These are phyloP conservation scores for Hypocryptadius cinnamomeus DNA, from an alignment of 2,113 vertebrate genomes.

Conservation along the genomic window DNA sequence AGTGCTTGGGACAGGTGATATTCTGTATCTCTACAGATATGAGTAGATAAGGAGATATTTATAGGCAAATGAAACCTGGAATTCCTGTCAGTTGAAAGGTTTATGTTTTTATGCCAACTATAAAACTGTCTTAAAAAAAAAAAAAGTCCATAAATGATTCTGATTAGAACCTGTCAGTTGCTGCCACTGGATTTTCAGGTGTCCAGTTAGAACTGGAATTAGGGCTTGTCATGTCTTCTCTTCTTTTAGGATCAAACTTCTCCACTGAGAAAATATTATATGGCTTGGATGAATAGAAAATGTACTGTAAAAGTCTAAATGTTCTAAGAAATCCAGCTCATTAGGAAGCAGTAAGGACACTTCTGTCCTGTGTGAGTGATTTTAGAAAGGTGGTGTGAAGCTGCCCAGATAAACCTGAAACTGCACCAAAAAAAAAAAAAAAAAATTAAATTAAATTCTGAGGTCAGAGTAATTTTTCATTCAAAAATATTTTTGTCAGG, in stretches of 20 bases:
- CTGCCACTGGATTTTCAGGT: neutral
- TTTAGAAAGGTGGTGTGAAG: neutral
- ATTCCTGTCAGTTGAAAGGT: neutral
- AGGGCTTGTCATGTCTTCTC: neutral
- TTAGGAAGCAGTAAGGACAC: neutral
- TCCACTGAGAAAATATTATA: neutral
- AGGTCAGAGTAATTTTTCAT: neutral
- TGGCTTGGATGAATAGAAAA: neutral
- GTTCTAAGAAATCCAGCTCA: neutral
- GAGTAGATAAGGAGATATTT: neutral
- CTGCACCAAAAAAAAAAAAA: neutral
- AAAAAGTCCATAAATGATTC: neutral
- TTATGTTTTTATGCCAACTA: neutral
- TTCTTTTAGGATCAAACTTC: neutral
- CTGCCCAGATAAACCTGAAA: neutral
- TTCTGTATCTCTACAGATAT: neutral
- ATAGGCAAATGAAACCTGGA: neutral
- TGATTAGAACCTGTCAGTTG: neutral
- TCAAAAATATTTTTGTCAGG: neutral
- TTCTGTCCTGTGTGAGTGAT: neutral
- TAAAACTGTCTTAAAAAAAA: neutral
- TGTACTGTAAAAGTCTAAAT: neutral
- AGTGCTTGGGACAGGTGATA: neutral
- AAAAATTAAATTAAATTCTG: neutral
- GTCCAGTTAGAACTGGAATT: neutral